Base-by-base conservation (phyloP, 1,140 invertebrate species). In the Caenorhabditis latens region DNA sequence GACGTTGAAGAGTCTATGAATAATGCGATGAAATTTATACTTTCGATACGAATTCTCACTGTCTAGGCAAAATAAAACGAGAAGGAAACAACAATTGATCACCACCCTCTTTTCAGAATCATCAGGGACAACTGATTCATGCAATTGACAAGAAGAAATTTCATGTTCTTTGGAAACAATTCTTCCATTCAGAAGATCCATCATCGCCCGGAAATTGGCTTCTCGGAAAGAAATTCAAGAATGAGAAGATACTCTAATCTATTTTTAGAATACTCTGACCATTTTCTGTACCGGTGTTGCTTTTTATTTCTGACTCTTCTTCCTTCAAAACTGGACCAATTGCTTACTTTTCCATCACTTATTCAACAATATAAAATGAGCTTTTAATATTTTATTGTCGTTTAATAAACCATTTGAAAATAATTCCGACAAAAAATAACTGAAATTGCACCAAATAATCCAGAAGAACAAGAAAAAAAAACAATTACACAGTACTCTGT, bases 161-260 rank as follows among this genome's bases (percentile, higher is more conserved):
- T 46, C 71, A 79, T 50, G 71, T 79, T 50, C 71, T 79, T 24
- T 79, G 71, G 71, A 79, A 79, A 79, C 71, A 79, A 50, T 79
- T 79, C 46, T 79, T 79, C 71, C 71, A 79, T 79, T 79, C 71
- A 19, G 71, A 79, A 50, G 71, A 79, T 7, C 71, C 71, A 9
- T 13, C 71, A 8, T 50, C 32, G 0, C 71, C 71, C 9, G 71
- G 71, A 50, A 79, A 79, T 50, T 79, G 71, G 71, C 71, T 79
- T 50, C 46, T 79, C 1, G 71, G 71, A 7, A 79, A 63, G 24
- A 79, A 79, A 40, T 79, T 50, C 40, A 50, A 24, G 40, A 79
- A 50, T 50, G 16, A 53, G 32, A 32, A 53, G 32, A 32, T 32
- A 32, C 32, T 32, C 32, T 32, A 32, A 46, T 32, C 4, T 24